Evolutionary conservation across 2,113 vertebrate species (phyloP), one percentile per base, ranked within the genome.

Genomic region (Mustela nigripes): DNA sequence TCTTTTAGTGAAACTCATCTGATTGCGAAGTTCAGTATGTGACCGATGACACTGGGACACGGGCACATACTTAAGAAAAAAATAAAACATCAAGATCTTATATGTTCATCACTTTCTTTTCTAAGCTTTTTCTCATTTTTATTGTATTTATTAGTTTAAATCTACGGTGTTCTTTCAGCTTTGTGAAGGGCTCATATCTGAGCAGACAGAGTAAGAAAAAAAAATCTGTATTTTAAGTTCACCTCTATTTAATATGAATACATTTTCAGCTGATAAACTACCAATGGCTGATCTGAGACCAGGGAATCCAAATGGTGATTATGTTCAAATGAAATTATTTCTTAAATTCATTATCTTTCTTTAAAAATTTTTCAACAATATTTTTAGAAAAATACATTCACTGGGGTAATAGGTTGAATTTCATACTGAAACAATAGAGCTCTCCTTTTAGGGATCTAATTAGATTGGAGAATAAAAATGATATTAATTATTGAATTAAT

Each of bases 71-170:
- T 97, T 95, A 56, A 95, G 63, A 97, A 96, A 94, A 98, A 98
- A 96, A 95, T 95, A 98, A 96, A 97, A 82, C 89, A 81, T 97
- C 95, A 96, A 93, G 97, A 92, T 98, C 95, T 95, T 97, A 85
- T 26, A 93, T 91, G 94, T 91, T 97, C 91, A 97, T 96, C 98
- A 86, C 91, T 98, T 92, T 97, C n/a, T 81, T 93, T 97, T 97
- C 91, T 92, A 98, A 97, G 82, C 94, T 96, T 98, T 98, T 98
- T 88, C 85, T 97, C 56, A 58, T 97, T 98, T 98, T 97, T 94
- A 97, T 97, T 98, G 90, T 96, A 92, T 96, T 78, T 92, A 95
- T 50, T 80, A 96, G 50, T 97, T 97, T 98, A 98, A 96, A 98
- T 97, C 90, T 98, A 94, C 80, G 91, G 85, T 97, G 97, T 1